These are phyloP conservation scores for Aporrectodea caliginosa DNA, from an alignment of 1,140 invertebrate genomes.

Conservation along the genomic window DNA sequence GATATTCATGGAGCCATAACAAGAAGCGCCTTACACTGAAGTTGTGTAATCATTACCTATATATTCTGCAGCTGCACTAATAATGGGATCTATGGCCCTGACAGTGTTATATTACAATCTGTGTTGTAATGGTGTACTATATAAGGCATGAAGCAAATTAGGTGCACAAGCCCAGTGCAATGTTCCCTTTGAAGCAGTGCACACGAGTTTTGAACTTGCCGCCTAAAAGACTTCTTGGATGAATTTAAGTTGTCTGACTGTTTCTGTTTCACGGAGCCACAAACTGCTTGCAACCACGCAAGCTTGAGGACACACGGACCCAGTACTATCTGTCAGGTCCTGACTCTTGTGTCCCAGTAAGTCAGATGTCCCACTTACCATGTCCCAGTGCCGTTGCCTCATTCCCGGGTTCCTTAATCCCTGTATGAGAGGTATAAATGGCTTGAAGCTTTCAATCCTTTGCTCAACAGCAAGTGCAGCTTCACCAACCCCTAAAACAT, in stretches of 20 bases:
- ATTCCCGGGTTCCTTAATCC: constrained; percentile 72
- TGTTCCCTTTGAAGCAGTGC: constrained; percentile 92
- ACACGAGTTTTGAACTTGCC: constrained; percentile 87
- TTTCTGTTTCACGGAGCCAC: constrained; percentile 75
- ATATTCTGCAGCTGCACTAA: no score
- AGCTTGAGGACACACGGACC: no score
- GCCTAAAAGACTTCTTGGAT: constrained; percentile 76
- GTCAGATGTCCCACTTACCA: constrained; percentile 55
- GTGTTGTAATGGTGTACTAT: no score
- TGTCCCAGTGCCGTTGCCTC: constrained; percentile 71
- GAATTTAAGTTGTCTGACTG: constrained; percentile 84
- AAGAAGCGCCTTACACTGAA: no score
- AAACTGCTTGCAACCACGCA: constrained; percentile 92
- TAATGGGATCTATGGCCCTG: no score
- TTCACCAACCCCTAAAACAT: constrained; percentile 62
- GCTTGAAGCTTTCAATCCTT: constrained; percentile 70
- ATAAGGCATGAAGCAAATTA: no score
- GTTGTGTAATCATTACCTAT: no score
- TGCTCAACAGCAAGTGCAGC: constrained; percentile 59
- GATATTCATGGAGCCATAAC: no score
- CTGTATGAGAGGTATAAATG: constrained; percentile 67
- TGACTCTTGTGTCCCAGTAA: no score
- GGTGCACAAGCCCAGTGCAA: no score
- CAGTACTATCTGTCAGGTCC: no score
- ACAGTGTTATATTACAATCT: no score